Base-by-base conservation (phyloP, 2,113 vertebrate genomes). In the Hucho hucho region DNA sequence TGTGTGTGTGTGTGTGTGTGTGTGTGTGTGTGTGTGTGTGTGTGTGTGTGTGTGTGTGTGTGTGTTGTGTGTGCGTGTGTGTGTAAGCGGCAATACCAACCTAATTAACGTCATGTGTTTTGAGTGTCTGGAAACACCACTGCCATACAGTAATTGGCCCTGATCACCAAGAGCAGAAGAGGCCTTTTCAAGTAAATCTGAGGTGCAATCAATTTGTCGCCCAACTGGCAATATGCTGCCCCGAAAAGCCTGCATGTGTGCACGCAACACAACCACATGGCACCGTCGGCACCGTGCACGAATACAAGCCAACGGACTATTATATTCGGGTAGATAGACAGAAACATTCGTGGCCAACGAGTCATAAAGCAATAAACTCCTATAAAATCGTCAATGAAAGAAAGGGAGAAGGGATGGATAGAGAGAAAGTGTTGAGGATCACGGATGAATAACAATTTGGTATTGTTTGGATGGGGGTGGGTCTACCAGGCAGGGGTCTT, bases 331-430 rank as follows among this genome's bases (percentile, higher is more conserved):
- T 66, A 49, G n/a, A 70, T 14, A 58, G 63, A 72, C 37, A 43
- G 49, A 72, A 43, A 87, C 84, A 91, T 88, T 89, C 69, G 84
- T 84, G 76, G 46, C 80, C 80, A 81, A 75, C 71, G 53, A 86
- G 87, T 86, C 88, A 86, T 90, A 87, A 90, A 90, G 83, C 87
- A 82, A 90, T 92, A 90, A 88, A 92, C 82, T 81, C 83, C 82
- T 2, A 84, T 83, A 84, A 81, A 86, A 77, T 81, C 73, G 58
- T 29, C 75, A 83, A 88, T 89, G 84, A 86, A 90, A 87, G 64
- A 70, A 29, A 32, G 47, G 61, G 32, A 25, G 65, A 37, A 70
- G 77, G 73, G 61, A 49, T 75, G 24, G 28, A 18, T 64, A 43
- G 64, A 79, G 71, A 75, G 29, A 53, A 3, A 53, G 49, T 16